Percentiles rank a stretch among this genome's conserved stretches.
Conservation (phyloP, 2,113 vertebrate species). For the Sterrhoptilus dennistouni region DNA sequence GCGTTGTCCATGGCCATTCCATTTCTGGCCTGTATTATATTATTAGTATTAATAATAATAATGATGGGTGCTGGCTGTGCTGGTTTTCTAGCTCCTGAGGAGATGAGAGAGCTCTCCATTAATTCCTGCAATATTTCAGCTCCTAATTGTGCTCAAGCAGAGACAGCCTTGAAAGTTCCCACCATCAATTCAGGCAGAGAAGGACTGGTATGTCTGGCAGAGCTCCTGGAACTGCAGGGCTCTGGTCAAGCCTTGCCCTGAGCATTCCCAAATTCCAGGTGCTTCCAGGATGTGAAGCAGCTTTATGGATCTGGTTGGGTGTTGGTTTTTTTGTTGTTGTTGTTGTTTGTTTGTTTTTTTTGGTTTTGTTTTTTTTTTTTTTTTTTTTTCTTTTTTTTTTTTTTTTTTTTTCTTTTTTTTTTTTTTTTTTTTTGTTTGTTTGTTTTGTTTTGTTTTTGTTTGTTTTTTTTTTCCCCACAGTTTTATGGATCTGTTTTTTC, state of each 20-base stretch:
- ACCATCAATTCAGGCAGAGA: background rate
- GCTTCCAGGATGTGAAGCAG: background rate
- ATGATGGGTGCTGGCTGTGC: constrained; percentile 41
- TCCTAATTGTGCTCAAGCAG: constrained; percentile 40
- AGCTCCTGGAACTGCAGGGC: background rate
- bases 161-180: constrained; percentile 5
- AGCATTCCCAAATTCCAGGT: background rate
- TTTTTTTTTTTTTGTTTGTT: too few species aligned
- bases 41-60: constrained; percentile 57
- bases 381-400: too few species aligned
- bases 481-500: accelerated
- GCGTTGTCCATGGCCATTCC: background rate
- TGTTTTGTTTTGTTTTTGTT: too few species aligned
- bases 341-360: too few species aligned
- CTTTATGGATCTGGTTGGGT: accelerated
- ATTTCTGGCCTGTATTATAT: constrained; percentile 24
- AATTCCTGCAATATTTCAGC: constrained; percentile 57
- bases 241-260: background rate
- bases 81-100: constrained; percentile 15
- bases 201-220: background rate
- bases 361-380: too few species aligned
- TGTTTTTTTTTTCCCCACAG: background rate
- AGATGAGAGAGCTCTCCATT: constrained; percentile 40
- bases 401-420: too few species aligned
- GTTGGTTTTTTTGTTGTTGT: too few species aligned